A percentile compares a stretch with the other conserved stretches of the same genome.
Conservation (phyloP, 2,113 vertebrate species). For the Onychostruthus taczanowskii region DNA sequence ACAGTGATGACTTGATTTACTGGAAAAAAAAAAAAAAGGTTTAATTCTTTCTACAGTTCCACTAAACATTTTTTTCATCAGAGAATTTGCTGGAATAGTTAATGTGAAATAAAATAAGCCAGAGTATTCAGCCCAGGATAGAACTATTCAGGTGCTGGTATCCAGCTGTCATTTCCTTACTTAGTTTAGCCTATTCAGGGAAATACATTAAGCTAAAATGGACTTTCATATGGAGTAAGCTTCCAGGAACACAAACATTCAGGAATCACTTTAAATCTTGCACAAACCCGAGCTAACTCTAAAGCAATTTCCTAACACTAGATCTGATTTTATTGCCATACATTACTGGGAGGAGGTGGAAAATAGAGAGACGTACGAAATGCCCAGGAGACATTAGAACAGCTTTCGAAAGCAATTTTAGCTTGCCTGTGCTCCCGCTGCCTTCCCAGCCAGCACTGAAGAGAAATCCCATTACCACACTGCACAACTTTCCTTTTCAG, state of each 20-base stretch:
- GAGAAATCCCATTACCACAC: background rate
- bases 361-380: background rate
- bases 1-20: background rate
- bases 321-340: background rate
- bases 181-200: background rate
- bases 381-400: background rate
- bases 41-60: slow-evolving; percentile 29
- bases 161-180: background rate
- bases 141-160: background rate
- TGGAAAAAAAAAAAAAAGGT: background rate
- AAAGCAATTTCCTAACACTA: background rate
- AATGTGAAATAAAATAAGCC: slow-evolving; percentile 12
- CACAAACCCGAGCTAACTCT: background rate
- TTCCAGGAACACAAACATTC: background rate
- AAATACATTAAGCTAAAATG: background rate
- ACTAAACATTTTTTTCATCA: background rate
- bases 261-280: background rate
- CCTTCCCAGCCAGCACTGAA: background rate
- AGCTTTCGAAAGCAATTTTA: background rate
- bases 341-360: background rate
- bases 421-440: background rate
- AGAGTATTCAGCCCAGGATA: background rate
- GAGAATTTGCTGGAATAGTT: slow-evolving; percentile 9
- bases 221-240: background rate
- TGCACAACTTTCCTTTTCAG: background rate